These are phyloP conservation scores for Caenorhabditis virilis DNA, from an alignment of 2,888 invertebrate species.

Conservation along the genomic window DNA sequence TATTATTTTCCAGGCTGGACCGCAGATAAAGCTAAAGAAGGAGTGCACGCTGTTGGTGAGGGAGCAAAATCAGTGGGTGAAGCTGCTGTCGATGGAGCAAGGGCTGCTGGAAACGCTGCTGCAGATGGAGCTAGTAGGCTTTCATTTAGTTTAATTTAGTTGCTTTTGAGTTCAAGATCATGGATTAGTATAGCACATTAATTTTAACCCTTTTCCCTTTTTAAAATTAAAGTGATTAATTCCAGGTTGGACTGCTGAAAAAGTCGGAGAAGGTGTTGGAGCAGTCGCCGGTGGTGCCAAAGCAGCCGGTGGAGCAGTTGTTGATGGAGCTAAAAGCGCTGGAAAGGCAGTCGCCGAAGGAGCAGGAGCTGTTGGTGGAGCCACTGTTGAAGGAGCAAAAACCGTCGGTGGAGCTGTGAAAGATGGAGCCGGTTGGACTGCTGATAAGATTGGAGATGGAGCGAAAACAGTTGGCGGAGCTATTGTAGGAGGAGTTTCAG, in stretches of 20 bases:
- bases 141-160: neutral
- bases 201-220: too few relatives aligned
- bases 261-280: too few relatives aligned
- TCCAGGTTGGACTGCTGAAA: too few relatives aligned
- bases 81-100: conserved; percentile 5
- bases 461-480: conserved; percentile 4
- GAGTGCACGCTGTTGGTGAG: conserved; percentile 22
- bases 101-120: conserved; percentile 2
- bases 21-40: conserved; percentile 14
- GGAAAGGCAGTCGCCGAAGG: conserved; percentile 9
- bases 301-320: conserved; percentile 24
- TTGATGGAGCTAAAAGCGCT: conserved; percentile 28
- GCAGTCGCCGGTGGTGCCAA: too few relatives aligned
- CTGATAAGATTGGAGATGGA: neutral
- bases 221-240: too few relatives aligned
- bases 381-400: conserved; percentile 4
- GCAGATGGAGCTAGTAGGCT: neutral
- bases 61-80: conserved; percentile 11
- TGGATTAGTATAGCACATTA: too few relatives aligned
- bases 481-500: conserved; percentile 3
- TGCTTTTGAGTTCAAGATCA: neutral
- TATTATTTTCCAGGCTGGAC: neutral
- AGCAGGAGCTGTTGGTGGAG: neutral
- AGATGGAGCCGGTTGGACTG: neutral
- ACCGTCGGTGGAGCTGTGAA: conserved; percentile 1